These are phyloP conservation scores for Cynopterus brachyotis DNA, from an alignment of 2,113 vertebrate genomes.

Conservation along the genomic window DNA sequence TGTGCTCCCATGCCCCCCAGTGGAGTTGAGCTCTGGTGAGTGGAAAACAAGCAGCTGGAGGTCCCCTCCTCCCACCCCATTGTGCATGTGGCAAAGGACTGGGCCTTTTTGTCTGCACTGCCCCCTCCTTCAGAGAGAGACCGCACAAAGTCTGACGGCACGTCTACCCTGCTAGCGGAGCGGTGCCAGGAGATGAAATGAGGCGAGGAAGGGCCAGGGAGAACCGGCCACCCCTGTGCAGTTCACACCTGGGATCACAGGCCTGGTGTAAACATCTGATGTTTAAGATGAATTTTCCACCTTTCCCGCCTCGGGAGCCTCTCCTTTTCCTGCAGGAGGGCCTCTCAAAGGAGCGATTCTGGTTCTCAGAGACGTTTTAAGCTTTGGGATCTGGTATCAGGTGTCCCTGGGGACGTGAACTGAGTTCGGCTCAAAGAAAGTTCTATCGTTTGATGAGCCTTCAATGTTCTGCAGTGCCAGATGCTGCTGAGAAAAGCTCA, in stretches of 20 bases:
- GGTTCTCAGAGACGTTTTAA: neutral
- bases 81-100: neutral
- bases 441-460: neutral
- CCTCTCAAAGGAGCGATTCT: neutral
- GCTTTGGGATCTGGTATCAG: neutral
- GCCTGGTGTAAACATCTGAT: neutral
- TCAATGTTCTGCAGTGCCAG: neutral
- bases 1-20: neutral
- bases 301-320: neutral
- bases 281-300: neutral
- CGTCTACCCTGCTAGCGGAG: neutral
- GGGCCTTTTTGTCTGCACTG: neutral
- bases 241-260: neutral
- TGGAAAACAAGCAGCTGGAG: neutral
- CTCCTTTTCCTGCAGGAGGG: neutral
- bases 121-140: neutral
- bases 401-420: neutral
- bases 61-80: accelerated
- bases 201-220: accelerated
- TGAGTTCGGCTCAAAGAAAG: neutral
- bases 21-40: neutral
- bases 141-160: accelerated
- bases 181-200: accelerated
- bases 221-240: accelerated
- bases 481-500: neutral